A percentile compares a stretch with the other conserved stretches of the same genome.
Conservation (phyloP, 2,113 vertebrate genomes). For the Centropus unirufus region DNA sequence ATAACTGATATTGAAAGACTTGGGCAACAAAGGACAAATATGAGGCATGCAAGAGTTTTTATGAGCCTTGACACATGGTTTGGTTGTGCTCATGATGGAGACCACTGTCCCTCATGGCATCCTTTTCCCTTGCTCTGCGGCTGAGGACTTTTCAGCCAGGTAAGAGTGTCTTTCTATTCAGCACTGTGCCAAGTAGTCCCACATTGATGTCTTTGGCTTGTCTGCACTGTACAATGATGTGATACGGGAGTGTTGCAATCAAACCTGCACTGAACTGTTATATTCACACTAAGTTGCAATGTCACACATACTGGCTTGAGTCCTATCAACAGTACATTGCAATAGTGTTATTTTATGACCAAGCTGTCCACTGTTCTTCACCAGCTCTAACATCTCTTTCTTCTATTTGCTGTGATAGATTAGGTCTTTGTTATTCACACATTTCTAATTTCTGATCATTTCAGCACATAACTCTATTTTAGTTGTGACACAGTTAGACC, state of each 20-base stretch:
- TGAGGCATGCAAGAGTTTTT: not conserved
- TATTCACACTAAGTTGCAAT: not conserved
- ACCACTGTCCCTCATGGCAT: not conserved
- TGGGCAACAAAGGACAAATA: not conserved
- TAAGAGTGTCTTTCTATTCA: not conserved
- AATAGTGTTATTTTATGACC: not conserved
- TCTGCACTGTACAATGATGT: not conserved
- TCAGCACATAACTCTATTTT: not conserved
- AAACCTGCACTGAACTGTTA: not conserved
- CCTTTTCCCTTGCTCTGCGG: not conserved
- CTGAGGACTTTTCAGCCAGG: not conserved
- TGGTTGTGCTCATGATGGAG: not conserved
- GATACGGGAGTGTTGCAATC: not conserved
- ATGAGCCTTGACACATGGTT: not conserved
- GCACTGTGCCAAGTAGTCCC: not conserved
- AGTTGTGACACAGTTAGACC: not conserved
- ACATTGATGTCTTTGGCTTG: not conserved
- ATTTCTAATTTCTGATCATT: not conserved
- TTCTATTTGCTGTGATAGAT: not conserved
- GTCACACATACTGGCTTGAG: accelerated
- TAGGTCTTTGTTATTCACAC: not conserved
- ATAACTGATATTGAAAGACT: not conserved
- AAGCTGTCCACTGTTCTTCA: not conserved
- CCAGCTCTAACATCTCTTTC: not conserved
- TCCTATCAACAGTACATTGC: not conserved